Evolutionary conservation across 1,140 invertebrate genomes (phyloP).

Genomic region (Andricus grossulariae): DNA sequence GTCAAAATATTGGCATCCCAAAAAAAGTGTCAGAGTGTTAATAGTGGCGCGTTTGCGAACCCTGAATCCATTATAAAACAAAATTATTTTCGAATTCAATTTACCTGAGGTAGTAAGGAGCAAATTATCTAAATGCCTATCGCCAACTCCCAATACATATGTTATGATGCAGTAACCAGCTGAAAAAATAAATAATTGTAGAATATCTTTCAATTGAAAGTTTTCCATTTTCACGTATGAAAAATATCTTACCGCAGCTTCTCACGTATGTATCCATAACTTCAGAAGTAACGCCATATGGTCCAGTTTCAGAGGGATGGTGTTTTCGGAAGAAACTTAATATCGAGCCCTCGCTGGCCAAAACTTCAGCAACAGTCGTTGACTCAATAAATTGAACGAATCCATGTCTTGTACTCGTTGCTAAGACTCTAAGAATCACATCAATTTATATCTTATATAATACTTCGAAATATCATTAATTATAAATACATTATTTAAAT

Average conservation of each 20-base stretch:
- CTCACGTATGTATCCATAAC: conserved; percentile 99
- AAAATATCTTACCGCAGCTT: conserved; percentile 85
- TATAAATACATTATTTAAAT: conserved; percentile 21
- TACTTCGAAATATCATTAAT: conserved; percentile 13
- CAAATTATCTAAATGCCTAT: conserved; percentile 98
- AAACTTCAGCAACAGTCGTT: conserved; percentile 92
- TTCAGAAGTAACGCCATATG: conserved; percentile 93
- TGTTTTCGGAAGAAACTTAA: conserved; percentile 94
- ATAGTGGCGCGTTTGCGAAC: no score
- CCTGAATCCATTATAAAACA: no score
- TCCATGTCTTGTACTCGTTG: conserved; percentile 90
- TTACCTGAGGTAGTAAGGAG: conserved; percentile 88
- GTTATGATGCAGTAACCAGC: conserved; percentile 99
- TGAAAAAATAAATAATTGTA: conserved; percentile 64
- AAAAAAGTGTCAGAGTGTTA: no score
- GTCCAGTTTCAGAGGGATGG: conserved; percentile 89
- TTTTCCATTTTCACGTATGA: neutral
- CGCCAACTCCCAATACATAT: conserved; percentile 97
- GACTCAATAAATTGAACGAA: conserved; percentile 99
- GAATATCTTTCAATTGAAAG: neutral
- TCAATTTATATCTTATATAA: conserved; percentile 20
- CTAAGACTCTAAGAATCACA: conserved; percentile 49
- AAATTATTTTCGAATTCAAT: neutral
- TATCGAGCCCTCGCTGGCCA: conserved; percentile 90
- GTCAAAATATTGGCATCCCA: no score